Evolutionary conservation across 2,888 invertebrate genomes (phyloP).

Genomic region (Dermolepida albohirtum): DNA sequence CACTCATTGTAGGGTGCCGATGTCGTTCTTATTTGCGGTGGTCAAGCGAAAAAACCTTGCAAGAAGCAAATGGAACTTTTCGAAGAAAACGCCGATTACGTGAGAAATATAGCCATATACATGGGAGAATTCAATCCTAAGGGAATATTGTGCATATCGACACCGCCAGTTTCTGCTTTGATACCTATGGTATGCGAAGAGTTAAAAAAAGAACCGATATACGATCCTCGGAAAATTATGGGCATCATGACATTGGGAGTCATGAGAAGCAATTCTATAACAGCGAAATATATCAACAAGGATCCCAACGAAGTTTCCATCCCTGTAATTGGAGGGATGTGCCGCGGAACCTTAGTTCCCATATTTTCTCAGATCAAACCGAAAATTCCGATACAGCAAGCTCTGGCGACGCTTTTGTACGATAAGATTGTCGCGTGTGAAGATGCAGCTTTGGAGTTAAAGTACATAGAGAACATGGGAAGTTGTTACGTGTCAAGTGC

Average conservation of each 20-base stretch:
- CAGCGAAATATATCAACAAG: slow-evolving; percentile 53
- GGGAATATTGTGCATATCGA: slow-evolving; percentile 59
- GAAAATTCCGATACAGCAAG: slow-evolving; percentile 18
- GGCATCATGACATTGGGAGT: slow-evolving; percentile 56
- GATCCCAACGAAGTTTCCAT: slow-evolving; percentile 55
- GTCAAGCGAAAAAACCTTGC: slow-evolving; percentile 52
- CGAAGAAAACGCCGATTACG: slow-evolving; percentile 57
- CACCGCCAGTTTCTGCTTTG: slow-evolving; percentile 60
- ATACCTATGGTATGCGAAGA: slow-evolving; percentile 63
- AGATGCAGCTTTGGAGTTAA: slow-evolving; percentile 53
- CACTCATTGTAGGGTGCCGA: slow-evolving; percentile 54
- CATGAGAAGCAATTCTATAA: slow-evolving; percentile 56
- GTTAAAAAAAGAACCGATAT: slow-evolving; percentile 58
- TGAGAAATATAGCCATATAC: slow-evolving; percentile 58
- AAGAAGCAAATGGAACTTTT: slow-evolving; percentile 56
- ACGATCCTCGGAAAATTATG: slow-evolving; percentile 58
- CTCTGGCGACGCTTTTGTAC: slow-evolving; percentile 49
- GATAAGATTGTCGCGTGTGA: slow-evolving; percentile 55
- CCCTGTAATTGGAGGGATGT: slow-evolving; percentile 60
- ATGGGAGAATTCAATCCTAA: slow-evolving; percentile 61
- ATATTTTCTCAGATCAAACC: slow-evolving; percentile 59
- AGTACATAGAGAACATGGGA: slow-evolving; percentile 53
- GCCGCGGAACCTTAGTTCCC: slow-evolving; percentile 56
- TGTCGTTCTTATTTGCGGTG: slow-evolving; percentile 60
- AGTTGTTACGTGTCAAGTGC: slow-evolving; percentile 56